Evolutionary conservation across 2,888 invertebrate genomes (phyloP).

Genomic region (Nysson spinosus): DNA sequence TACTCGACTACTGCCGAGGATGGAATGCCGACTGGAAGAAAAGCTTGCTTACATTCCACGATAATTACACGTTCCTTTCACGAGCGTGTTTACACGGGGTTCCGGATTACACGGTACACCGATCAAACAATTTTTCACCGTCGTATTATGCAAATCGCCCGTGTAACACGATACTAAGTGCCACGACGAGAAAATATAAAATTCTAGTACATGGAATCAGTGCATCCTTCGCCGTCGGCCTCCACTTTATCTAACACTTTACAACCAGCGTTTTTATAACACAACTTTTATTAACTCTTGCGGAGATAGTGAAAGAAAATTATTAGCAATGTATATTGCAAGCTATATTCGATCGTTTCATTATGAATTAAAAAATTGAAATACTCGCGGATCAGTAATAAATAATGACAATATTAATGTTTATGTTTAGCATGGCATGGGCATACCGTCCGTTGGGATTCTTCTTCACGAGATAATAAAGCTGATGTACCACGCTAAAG

Average conservation of each 20-base stretch:
- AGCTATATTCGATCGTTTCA: too few relatives aligned
- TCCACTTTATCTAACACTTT: too few relatives aligned
- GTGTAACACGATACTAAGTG: conserved; percentile 2
- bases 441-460: conserved; percentile 96
- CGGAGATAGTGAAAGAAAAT: too few relatives aligned
- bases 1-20: background rate
- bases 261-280: too few relatives aligned
- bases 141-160: conserved; percentile 15
- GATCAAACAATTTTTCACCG: conserved; percentile 25
- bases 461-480: conserved; percentile 97
- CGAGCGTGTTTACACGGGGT: background rate
- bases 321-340: too few relatives aligned
- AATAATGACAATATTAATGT: background rate
- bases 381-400: too few relatives aligned
- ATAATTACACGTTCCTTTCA: conserved; percentile 1
- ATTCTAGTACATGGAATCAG: background rate
- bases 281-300: too few relatives aligned
- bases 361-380: too few relatives aligned
- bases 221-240: too few relatives aligned
- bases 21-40: background rate
- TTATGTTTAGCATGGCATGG: conserved; percentile 94
- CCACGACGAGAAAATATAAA: background rate
- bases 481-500: conserved; percentile 95
- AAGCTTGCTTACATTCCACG: conserved; percentile 7
- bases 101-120: conserved; percentile 5